Percentiles rank a stretch among this genome's conserved stretches.
These are phyloP conservation scores for Oxycera nigricornis DNA, from an alignment of 2,888 invertebrate species.

Conservation along the genomic window DNA sequence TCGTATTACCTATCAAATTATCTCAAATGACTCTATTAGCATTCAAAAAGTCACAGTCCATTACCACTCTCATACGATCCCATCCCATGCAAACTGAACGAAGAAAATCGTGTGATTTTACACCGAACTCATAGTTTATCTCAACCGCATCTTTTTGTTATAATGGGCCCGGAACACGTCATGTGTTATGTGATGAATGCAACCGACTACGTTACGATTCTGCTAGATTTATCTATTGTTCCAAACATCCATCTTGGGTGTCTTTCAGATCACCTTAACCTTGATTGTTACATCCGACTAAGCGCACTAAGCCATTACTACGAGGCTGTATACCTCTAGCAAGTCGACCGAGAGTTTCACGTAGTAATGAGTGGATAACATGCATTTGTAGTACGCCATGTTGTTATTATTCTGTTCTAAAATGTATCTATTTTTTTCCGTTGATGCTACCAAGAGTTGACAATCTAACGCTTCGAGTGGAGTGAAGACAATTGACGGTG, in stretches of 20 bases:
- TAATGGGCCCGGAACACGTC: slow-evolving; percentile 23
- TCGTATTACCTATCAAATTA: too few relatives aligned
- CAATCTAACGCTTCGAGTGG: neutral
- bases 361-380: neutral
- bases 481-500: neutral
- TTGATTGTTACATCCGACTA: slow-evolving; percentile 18
- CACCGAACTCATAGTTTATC: neutral
- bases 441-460: neutral
- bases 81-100: too few relatives aligned
- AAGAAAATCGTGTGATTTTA: neutral
- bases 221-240: slow-evolving; percentile 8
- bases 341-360: neutral
- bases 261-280: slow-evolving; percentile 23
- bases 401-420: neutral
- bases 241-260: neutral
- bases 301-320: neutral
- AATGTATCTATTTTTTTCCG: neutral
- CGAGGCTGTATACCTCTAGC: neutral
- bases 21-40: too few relatives aligned
- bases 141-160: neutral
- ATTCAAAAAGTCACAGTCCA: too few relatives aligned
- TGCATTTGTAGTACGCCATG: neutral
- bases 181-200: slow-evolving; percentile 10
- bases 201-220: neutral
- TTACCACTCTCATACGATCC: too few relatives aligned